Evolutionary conservation across 2,888 invertebrate genomes (phyloP).

Genomic region (Stenichneumon culpator): DNA sequence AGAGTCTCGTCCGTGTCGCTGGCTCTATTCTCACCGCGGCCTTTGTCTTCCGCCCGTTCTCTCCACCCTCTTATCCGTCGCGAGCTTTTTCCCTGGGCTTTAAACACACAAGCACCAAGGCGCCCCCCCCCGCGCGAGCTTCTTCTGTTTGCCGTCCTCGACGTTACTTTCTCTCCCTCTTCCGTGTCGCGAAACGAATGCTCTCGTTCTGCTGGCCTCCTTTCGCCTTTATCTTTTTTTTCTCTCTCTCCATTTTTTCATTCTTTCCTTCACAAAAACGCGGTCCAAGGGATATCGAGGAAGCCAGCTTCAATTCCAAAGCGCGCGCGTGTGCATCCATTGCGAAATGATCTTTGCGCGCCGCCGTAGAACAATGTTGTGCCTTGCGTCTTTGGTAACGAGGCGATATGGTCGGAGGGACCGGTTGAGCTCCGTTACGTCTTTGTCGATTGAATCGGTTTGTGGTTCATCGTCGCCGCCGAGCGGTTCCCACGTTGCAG

Average conservation of each 20-base stretch:
- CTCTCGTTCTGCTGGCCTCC: conserved; percentile 52
- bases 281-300: conserved; percentile 2
- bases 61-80: background rate
- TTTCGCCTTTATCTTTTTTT: conserved; percentile 56
- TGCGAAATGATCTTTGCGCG: background rate
- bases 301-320: background rate
- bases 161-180: conserved; percentile 8
- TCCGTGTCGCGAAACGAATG: conserved; percentile 9
- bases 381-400: background rate
- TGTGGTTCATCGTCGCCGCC: no score
- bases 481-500: no score
- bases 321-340: background rate
- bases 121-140: background rate
- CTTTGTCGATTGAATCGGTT: background rate
- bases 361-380: background rate
- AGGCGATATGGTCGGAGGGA: background rate
- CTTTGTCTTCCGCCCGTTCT: conserved; percentile 12
- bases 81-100: background rate
- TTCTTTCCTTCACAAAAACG: conserved; percentile 17
- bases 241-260: background rate
- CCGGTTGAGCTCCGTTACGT: background rate
- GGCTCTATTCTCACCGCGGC: conserved; percentile 16
- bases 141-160: background rate
- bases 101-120: background rate
- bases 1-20: conserved; percentile 24